These are phyloP conservation scores for Fabriciana adippe DNA, from an alignment of 2,888 invertebrate genomes.

Conservation along the genomic window DNA sequence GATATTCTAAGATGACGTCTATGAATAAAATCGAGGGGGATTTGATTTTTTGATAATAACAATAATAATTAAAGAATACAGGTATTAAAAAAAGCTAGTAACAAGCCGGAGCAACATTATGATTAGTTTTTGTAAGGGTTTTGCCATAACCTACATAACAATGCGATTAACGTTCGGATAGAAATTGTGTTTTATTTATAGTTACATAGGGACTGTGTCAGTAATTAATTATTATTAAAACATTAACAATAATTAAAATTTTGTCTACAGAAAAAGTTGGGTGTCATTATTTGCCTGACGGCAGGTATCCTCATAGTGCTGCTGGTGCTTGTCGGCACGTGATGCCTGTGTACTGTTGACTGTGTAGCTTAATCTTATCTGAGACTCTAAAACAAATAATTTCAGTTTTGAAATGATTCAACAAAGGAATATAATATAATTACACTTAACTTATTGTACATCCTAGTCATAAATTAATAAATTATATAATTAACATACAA, in stretches of 20 bases:
- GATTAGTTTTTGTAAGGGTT: no score
- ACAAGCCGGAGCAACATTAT: no score
- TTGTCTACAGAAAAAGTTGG: constrained; percentile 63
- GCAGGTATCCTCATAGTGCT: constrained; percentile 64
- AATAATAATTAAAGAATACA: no score
- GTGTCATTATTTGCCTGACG: constrained; percentile 63
- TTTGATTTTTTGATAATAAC: no score
- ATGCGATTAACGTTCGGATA: neutral
- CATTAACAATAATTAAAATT: neutral
- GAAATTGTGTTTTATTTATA: neutral
- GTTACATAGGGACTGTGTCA: neutral
- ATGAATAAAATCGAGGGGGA: no score
- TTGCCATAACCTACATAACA: no score
- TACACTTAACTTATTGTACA: constrained; percentile 19
- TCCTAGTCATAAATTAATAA: constrained; percentile 25
- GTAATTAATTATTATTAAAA: neutral
- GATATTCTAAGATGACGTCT: no score
- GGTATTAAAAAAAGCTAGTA: no score
- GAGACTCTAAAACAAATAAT: neutral
- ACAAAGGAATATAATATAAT: neutral
- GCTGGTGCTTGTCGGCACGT: constrained; percentile 64
- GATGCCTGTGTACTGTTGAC: constrained; percentile 4
- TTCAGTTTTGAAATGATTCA: neutral
- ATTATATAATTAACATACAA: constrained; percentile 18
- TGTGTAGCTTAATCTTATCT: neutral